phyloP scores from a whole-genome alignment of 2,113 vertebrate genomes.

The Nesogale talazaci region DNA sequence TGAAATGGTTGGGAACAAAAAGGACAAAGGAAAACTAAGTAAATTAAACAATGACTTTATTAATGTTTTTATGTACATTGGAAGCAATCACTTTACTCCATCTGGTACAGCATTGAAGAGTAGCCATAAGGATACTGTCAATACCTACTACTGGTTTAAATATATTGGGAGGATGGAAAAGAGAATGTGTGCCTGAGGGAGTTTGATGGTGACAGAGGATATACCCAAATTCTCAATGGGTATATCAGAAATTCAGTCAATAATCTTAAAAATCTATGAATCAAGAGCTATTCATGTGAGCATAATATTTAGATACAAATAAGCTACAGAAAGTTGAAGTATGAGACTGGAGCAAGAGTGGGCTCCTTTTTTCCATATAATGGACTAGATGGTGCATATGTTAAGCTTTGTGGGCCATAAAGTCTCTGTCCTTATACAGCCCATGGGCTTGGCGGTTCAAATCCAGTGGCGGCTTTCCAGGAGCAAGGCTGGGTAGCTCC shows the following conservation, averaged over 20 bases:
- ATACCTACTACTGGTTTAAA: conserved; percentile 5
- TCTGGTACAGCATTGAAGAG: not conserved
- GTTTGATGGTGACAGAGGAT: not conserved
- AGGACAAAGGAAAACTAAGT: not conserved
- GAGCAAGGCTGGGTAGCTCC: too few species aligned
- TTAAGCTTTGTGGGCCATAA: not conserved
- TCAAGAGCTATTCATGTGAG: not conserved
- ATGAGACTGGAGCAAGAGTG: not conserved
- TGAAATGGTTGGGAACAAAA: not conserved
- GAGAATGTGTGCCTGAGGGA: not conserved
- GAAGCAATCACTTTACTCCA: not conserved
- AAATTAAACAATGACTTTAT: conserved; percentile 17
- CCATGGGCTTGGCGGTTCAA: too few species aligned
- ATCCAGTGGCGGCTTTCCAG: too few species aligned
- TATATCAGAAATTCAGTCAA: not conserved
- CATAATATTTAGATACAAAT: conserved; percentile 8
- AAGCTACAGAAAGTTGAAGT: not conserved
- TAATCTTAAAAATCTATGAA: not conserved
- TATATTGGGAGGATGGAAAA: not conserved
- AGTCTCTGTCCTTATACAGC: conserved; percentile 8
- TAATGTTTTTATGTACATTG: conserved; percentile 8
- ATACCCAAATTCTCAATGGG: not conserved
- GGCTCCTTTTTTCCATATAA: not conserved
- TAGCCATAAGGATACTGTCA: not conserved
- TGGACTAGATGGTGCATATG: not conserved